These are phyloP conservation scores for Caenorhabditis doughertyi DNA, from an alignment of 2,888 invertebrate species.

Conservation along the genomic window DNA sequence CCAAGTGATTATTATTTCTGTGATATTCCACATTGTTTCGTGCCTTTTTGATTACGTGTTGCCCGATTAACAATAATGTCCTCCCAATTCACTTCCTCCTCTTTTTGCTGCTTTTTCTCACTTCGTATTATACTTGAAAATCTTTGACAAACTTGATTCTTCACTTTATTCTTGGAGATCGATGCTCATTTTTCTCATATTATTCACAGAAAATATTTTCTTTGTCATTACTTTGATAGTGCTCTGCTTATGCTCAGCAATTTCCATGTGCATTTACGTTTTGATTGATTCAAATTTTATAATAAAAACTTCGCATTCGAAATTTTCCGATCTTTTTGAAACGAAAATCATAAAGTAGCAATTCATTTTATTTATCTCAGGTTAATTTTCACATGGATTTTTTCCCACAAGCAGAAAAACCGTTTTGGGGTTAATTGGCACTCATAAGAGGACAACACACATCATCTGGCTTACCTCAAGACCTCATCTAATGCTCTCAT, in stretches of 20 bases:
- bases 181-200: conserved; percentile 3
- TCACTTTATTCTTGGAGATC: conserved; percentile 25
- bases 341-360: neutral
- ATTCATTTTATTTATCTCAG: no score
- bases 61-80: conserved; percentile 26
- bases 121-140: neutral
- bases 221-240: conserved; percentile 3
- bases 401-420: no score
- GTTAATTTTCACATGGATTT: no score
- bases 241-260: conserved; percentile 32
- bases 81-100: conserved; percentile 1
- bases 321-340: neutral
- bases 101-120: neutral
- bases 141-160: conserved; percentile 23
- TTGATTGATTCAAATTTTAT: conserved; percentile 24
- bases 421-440: no score
- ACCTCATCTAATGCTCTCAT: no score
- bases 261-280: conserved; percentile 3
- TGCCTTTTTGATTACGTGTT: conserved; percentile 66
- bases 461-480: no score
- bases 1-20: conserved; percentile 53
- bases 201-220: neutral
- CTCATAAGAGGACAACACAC: no score
- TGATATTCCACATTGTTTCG: conserved; percentile 52
- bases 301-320: conserved; percentile 11